phyloP scores from a whole-genome alignment of 92 coral and sea anemone species.

The Palythoa grandiflora region DNA sequence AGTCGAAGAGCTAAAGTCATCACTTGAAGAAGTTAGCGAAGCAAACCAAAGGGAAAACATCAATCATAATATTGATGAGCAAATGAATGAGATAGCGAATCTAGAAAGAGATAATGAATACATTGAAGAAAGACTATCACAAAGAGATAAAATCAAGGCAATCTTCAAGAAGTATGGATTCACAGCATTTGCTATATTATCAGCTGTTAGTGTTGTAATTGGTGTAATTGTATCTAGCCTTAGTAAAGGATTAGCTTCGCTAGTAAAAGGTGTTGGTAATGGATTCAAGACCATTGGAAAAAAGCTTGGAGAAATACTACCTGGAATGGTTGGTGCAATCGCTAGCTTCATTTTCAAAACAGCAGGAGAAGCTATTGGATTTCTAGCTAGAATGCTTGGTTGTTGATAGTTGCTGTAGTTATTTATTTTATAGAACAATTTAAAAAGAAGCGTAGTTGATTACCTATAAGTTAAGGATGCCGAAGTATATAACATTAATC shows the following conservation, averaged over 20 bases:
- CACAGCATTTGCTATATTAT: constrained; percentile 47
- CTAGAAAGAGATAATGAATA: constrained; percentile 52
- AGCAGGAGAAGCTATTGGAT: constrained; percentile 38
- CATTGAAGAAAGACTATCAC: constrained; percentile 44
- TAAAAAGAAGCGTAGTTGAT: neutral
- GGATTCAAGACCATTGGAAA: constrained; percentile 58
- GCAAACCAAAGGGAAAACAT: constrained; percentile 16
- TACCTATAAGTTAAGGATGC: neutral
- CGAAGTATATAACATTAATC: neutral
- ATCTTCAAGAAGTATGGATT: constrained; percentile 64
- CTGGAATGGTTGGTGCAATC: no score
- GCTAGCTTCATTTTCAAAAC: no score
- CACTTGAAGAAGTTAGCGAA: neutral
- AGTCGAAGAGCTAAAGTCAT: neutral
- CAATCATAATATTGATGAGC: neutral
- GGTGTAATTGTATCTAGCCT: constrained; percentile 54
- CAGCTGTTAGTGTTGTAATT: constrained; percentile 61
- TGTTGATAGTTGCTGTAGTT: constrained; percentile 48
- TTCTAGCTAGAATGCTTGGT: constrained; percentile 55
- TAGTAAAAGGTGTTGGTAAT: constrained; percentile 64
- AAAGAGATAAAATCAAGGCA: constrained; percentile 40
- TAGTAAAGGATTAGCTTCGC: constrained; percentile 28
- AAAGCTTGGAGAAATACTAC: neutral
- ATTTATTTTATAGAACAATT: no score
- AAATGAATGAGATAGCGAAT: constrained; percentile 16